Base-by-base conservation (phyloP, 1,140 invertebrate genomes). In the Euura lappo region DNA sequence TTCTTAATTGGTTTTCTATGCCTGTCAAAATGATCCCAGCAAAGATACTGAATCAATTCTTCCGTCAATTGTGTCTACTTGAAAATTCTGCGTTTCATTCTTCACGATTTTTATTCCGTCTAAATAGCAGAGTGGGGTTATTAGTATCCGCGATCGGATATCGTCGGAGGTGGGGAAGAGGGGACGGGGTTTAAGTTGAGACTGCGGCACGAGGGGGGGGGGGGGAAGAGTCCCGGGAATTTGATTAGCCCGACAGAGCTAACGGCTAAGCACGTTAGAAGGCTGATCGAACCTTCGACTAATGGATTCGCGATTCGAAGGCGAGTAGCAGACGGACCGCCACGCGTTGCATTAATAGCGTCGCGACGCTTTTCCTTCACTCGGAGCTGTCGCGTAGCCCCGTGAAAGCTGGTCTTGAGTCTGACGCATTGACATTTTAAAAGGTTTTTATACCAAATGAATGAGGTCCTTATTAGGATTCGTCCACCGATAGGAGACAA, bases 51-150 rank as follows among this genome's bases (percentile, higher is more conserved):
- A 28, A 28, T 28, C 28, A 1, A 28, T 42, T 68, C 67, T 8
- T 68, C 71, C 71, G 65, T 69, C 74, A 65, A 76, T 77, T 70
- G 71, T 70, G 60, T 44, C 28, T 28, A 28, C 64, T 42, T 68
- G 43, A 67, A 45, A 45, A 44, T 47, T 47, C 47, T 69, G 67
- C n/a, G 44, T 44, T 60, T 47, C n/a, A n/a, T n/a, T n/a, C n/a
- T n/a, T n/a, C n/a, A 47, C 2, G 51, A n/a, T 2, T 60, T 60
- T 60, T 60, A 60, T 60, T 60, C 13, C 3, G 2, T 11, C 10
- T 60, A 60, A 60, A 60, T 60, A 60, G 13, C 51, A 6, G 51
- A 60, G 51, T 11, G 51, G 51, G 28, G 28, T 28, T 28, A 28
- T 28, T 28, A 28, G 28, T 28, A 28, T 60, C 51, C 51, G 51